Percentiles rank a stretch among this genome's conserved stretches.
These are phyloP conservation scores for Conistra vaccinii DNA, from an alignment of 2,888 invertebrate species.

Conservation along the genomic window DNA sequence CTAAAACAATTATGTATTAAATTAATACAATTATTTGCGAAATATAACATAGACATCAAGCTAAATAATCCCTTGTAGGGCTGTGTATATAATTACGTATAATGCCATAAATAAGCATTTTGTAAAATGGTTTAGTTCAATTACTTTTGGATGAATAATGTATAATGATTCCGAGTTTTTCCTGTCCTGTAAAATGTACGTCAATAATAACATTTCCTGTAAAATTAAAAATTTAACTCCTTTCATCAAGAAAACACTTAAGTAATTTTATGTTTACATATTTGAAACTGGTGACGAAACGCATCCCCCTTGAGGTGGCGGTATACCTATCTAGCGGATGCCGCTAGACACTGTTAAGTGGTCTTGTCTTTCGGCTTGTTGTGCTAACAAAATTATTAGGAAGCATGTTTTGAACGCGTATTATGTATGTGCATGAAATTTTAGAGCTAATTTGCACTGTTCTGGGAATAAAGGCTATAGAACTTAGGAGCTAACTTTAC, in stretches of 20 bases:
- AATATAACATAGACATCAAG: background rate
- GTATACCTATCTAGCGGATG: conserved; percentile 43
- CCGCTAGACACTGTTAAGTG: conserved; percentile 51
- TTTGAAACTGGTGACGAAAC: conserved; percentile 32
- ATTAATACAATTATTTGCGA: background rate
- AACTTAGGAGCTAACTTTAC: background rate
- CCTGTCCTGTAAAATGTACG: background rate
- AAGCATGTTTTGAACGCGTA: conserved; percentile 52
- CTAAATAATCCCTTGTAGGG: background rate
- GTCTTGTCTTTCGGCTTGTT: conserved; percentile 53
- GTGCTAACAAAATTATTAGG: conserved; percentile 62
- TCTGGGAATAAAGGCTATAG: conserved; percentile 25
- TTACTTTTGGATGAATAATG: background rate
- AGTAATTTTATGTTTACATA: too few species aligned
- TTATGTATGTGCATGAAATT: conserved; percentile 33
- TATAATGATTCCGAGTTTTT: background rate
- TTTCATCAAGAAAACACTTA: background rate
- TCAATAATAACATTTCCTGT: background rate
- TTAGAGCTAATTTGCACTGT: conserved; percentile 20
- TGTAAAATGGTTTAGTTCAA: background rate
- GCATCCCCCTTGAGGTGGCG: conserved; percentile 49
- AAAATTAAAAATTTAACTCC: background rate
- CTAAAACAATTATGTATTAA: background rate
- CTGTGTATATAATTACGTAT: background rate
- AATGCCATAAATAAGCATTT: background rate